Percentiles rank a stretch among this genome's conserved stretches.
phyloP scores from a whole-genome alignment of 2,113 vertebrate genomes.

The Ophthalmolycus amberensis region DNA sequence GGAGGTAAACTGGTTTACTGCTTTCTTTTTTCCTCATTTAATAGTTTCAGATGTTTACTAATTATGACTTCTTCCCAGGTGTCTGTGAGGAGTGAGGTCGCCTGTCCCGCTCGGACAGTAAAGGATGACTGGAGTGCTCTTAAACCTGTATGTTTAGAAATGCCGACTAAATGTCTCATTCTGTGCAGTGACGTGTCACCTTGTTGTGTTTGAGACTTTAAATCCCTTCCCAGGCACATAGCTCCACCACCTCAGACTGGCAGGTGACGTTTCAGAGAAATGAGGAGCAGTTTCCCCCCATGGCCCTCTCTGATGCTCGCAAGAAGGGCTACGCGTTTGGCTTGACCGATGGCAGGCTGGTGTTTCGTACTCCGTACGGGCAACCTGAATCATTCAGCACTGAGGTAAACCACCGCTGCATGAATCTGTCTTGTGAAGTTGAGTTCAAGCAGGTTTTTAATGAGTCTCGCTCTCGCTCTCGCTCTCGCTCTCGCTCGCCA shows the following conservation, averaged over 20 bases:
- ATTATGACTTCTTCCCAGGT: constrained; percentile 44
- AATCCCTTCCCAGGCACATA: constrained; percentile 15
- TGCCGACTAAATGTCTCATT: background rate
- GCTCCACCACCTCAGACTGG: constrained; percentile 51
- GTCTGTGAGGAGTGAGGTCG: constrained; percentile 59
- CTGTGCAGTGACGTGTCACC: background rate
- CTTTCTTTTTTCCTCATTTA: background rate
- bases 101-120: constrained; percentile 18
- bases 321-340: constrained; percentile 58
- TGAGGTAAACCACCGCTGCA: constrained; percentile 42
- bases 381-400: constrained; percentile 55
- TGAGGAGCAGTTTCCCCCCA: constrained; percentile 29
- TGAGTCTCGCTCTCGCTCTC: too few relatives aligned
- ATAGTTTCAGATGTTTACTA: background rate
- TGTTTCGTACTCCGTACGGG: constrained; percentile 71
- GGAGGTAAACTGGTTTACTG: constrained; percentile 62
- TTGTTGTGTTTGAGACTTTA: too few relatives aligned
- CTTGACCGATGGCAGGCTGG: constrained; percentile 51
- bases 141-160: constrained; percentile 46
- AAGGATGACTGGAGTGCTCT: constrained; percentile 33
- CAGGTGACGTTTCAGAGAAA: constrained; percentile 69
- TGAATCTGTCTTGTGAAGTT: background rate
- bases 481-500: too few relatives aligned
- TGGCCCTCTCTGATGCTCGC: constrained; percentile 53
- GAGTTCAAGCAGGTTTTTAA: background rate